Base-by-base conservation (phyloP, 1,140 invertebrate species). In the Cepaea nemoralis region DNA sequence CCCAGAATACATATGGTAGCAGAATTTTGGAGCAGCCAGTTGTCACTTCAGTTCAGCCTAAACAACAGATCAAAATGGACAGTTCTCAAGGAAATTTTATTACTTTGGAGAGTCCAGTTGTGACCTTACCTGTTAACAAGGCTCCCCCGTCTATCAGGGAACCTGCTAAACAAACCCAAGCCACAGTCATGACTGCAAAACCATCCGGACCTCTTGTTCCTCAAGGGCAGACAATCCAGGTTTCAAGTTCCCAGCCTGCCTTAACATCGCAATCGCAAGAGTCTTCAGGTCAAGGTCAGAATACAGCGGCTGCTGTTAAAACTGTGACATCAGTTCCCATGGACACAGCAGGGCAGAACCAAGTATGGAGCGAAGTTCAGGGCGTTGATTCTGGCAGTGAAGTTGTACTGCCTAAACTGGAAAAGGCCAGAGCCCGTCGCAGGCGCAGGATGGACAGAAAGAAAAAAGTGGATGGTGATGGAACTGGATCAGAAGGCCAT, bases 401-500 rank as follows among this genome's bases (percentile, higher is more conserved):
- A 19, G 78, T 73, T 35, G 78, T 80, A 33, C 45, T 80, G 22
- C 78, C 78, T 19, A 80, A 80, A 48, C 48, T 80, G 31, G 77
- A 80, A 69, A 80, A 80, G 35, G 78, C 78, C 5, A 16, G 78
- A 10, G 78, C 69, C 10, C 39, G 78, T 22, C 31, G 78, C 12
- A 39, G 78, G 16, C 40, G 67, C 19, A n/a, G 78, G 22, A 71
- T 80, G 78, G 78, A 80, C 59, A 70, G 78, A 50, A 80, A 80
- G 45, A 80, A 80, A 48, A 80, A 80, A 35, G 66, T 79, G 59
- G 77, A 79, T 31, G 66, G 45, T 3, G 77, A 78, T 10, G 74
- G 74, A 5, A 31, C 5, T 39, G 77, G 50, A 14, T 35, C 78
- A 19, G 78, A 80, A 1, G 48, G 50, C 37, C 78, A 80, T 39